Conservation (phyloP, 2,113 vertebrate genomes). For the Sylvietta virens region DNA sequence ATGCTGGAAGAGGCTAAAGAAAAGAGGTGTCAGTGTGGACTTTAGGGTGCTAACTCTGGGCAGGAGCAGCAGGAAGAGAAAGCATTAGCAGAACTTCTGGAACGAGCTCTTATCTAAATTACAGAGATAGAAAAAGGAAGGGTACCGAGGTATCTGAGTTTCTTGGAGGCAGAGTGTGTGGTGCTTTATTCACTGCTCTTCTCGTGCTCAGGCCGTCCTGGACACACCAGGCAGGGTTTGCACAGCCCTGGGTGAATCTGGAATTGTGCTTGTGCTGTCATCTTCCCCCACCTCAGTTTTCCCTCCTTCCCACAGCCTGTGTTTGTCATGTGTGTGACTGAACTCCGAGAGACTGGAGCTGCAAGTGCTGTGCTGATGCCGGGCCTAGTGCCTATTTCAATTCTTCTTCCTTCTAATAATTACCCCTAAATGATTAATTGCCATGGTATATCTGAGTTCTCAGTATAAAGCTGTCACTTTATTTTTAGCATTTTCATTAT, state of each 20-base stretch:
- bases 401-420: neutral
- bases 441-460: neutral
- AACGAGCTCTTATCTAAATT: neutral
- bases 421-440: neutral
- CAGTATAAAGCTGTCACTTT: neutral
- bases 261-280: too few species aligned
- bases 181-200: neutral
- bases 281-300: neutral
- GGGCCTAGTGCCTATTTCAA: neutral
- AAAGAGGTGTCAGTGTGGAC: neutral
- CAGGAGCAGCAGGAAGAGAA: neutral
- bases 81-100: neutral
- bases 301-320: neutral
- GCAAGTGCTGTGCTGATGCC: neutral
- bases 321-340: neutral
- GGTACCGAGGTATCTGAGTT: fast-evolving
- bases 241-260: neutral
- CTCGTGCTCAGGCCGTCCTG: neutral
- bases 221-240: neutral
- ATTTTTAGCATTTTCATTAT: neutral
- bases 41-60: neutral
- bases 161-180: too few species aligned
- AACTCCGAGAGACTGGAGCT: neutral
- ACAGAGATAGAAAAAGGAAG: neutral
- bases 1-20: neutral